Conservation (phyloP, 2,888 invertebrate genomes). For the Chalcosyrphus nemorum region DNA sequence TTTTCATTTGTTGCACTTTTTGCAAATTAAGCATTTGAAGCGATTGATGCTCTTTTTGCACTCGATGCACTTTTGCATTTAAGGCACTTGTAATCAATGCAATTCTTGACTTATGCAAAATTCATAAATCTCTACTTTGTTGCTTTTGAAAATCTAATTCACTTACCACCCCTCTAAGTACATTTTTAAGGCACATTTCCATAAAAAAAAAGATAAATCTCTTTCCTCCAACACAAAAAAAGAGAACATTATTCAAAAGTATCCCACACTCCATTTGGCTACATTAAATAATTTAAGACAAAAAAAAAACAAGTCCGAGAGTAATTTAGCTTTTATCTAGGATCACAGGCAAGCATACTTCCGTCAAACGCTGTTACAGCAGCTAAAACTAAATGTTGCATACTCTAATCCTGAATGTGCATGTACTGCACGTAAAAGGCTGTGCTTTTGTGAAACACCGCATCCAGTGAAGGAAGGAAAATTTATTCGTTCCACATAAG, state of each 20-base stretch:
- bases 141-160: no score
- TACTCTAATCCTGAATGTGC: neutral
- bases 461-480: neutral
- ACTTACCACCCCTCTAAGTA: no score
- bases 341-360: neutral
- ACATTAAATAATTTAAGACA: neutral
- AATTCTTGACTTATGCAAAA: no score
- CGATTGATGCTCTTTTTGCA: no score
- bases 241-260: neutral
- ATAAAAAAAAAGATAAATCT: neutral
- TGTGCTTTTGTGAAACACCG: neutral
- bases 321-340: neutral
- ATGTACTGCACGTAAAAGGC: neutral
- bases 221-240: neutral
- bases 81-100: no score
- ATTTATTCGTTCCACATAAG: conserved; percentile 3
- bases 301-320: neutral
- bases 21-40: no score
- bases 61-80: no score
- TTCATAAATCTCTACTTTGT: no score
- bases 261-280: neutral
- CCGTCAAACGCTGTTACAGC: neutral
- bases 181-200: neutral
- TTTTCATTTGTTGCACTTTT: no score
- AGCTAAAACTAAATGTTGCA: conserved; percentile 2